Conservation (phyloP, 2,888 invertebrate species). For the Cartodere bifasciata region DNA sequence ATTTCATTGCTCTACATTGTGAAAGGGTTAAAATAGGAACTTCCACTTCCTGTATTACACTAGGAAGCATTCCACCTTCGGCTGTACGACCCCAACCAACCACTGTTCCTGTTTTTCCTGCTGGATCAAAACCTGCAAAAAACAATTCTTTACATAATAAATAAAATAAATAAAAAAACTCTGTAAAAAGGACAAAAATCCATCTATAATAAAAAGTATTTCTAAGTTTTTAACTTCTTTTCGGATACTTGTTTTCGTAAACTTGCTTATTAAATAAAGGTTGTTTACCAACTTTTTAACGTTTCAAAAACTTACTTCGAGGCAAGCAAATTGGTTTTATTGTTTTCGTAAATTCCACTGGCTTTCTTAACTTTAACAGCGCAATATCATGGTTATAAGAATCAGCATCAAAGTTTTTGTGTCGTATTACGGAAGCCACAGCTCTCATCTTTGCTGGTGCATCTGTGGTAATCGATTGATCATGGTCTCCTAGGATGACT, state of each 20-base stretch:
- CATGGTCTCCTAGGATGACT: constrained; percentile 73
- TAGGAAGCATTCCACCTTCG: constrained; percentile 69
- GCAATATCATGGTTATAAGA: constrained; percentile 82
- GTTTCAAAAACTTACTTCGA: constrained; percentile 42
- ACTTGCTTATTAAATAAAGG: too few species aligned
- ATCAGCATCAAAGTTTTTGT: constrained; percentile 72
- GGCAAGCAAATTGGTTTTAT: constrained; percentile 71
- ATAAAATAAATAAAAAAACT: too few species aligned
- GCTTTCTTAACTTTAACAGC: constrained; percentile 60
- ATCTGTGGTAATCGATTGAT: constrained; percentile 67
- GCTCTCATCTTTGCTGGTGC: constrained; percentile 71
- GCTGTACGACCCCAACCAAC: constrained; percentile 79
- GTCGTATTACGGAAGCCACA: constrained; percentile 63
- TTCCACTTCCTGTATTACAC: constrained; percentile 68
- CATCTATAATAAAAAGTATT: too few species aligned
- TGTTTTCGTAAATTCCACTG: constrained; percentile 62
- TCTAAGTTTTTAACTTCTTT: too few species aligned
- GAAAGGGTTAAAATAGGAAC: constrained; percentile 69
- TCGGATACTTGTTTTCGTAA: too few species aligned
- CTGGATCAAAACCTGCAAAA: constrained; percentile 46
- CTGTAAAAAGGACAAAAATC: too few species aligned
- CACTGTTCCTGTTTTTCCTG: constrained; percentile 62
- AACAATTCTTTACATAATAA: too few species aligned
- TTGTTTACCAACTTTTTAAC: too few species aligned
- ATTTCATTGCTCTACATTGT: constrained; percentile 74